phyloP scores from a whole-genome alignment of 2,113 vertebrate species.

The Malurus elegans region DNA sequence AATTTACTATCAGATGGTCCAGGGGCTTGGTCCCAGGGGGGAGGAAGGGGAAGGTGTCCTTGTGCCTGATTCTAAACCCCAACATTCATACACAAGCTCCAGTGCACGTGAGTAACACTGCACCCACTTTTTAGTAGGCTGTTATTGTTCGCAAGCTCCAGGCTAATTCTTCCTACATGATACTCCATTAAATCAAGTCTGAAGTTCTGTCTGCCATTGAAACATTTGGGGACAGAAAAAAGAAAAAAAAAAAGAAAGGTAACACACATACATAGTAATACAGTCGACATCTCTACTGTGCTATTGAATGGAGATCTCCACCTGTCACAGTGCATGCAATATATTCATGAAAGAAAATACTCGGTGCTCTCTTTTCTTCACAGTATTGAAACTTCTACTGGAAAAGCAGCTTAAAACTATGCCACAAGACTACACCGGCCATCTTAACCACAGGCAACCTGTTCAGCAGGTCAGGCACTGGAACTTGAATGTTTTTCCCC shows the following conservation, averaged over 20 bases:
- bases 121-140: neutral
- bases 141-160: neutral
- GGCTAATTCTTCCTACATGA: conserved; percentile 5
- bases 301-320: conserved; percentile 48
- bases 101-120: conserved; percentile 11
- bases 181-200: conserved; percentile 2
- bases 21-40: conserved; percentile 45
- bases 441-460: conserved; percentile 67
- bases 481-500: conserved; percentile 55
- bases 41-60: neutral
- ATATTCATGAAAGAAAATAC: conserved; percentile 60
- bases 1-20: neutral
- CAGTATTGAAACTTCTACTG: conserved; percentile 59
- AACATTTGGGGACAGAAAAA: neutral
- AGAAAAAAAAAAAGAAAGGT: neutral
- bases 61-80: conserved; percentile 2
- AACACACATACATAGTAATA: conserved; percentile 41
- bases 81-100: conserved; percentile 18
- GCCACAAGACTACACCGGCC: conserved; percentile 64
- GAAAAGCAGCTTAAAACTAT: conserved; percentile 67
- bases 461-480: conserved; percentile 70
- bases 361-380: conserved; percentile 50
- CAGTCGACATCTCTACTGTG: conserved; percentile 45
- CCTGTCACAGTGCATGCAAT: conserved; percentile 70
- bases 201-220: neutral